Conservation (phyloP, 2,797 vertebrate genomes). For the Syngnathus acus region DNA sequence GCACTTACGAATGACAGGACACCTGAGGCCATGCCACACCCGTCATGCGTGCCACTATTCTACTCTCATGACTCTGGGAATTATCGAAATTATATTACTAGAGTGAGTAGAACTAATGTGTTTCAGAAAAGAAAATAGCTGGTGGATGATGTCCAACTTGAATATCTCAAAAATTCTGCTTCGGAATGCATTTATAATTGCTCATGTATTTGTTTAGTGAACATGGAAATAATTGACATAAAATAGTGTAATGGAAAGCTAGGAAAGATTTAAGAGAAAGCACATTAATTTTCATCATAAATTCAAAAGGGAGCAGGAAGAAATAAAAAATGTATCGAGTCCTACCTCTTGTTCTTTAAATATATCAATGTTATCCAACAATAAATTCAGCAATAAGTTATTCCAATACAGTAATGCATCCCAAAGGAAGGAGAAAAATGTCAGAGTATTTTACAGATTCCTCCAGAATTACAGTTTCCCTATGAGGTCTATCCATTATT, state of each 20-base stretch:
- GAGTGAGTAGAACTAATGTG: background rate
- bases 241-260: too few relatives aligned
- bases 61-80: background rate
- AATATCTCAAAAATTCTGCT: background rate
- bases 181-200: background rate
- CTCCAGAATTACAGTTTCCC: background rate
- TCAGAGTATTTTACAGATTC: background rate
- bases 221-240: too few relatives aligned
- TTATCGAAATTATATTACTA: background rate
- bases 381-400: too few relatives aligned
- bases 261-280: too few relatives aligned
- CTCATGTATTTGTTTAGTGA: background rate
- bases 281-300: too few relatives aligned
- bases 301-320: too few relatives aligned
- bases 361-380: too few relatives aligned
- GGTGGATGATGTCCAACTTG: background rate
- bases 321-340: too few relatives aligned
- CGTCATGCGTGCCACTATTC: constrained; percentile 2
- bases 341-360: too few relatives aligned
- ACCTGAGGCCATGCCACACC: constrained; percentile 1
- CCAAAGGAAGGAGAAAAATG: background rate
- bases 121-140: background rate
- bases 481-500: background rate
- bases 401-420: too few relatives aligned
- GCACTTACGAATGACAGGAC: constrained; percentile 10